These are phyloP conservation scores for Orchesella cincta DNA, from an alignment of 1,140 invertebrate genomes.

Conservation along the genomic window DNA sequence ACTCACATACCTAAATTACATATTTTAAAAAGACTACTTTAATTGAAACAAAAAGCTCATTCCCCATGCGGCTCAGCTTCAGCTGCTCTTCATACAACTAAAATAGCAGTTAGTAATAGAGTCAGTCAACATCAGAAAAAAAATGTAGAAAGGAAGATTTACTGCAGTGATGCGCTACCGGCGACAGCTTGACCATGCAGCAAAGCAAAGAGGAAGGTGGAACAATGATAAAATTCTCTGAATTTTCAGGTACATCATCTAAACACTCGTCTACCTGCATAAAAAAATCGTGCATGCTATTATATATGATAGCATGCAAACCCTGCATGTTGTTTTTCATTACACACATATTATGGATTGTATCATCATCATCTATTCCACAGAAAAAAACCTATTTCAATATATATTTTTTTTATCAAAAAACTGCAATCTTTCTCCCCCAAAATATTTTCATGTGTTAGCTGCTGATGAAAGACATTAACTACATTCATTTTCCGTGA, in stretches of 20 bases:
- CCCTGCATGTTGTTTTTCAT: too few relatives aligned
- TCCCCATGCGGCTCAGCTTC: too few relatives aligned
- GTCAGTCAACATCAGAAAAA: background rate
- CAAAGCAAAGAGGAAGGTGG: background rate
- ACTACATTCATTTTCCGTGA: too few relatives aligned
- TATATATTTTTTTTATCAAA: background rate
- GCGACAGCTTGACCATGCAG: constrained; percentile 22
- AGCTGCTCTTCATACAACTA: background rate
- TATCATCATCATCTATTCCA: background rate
- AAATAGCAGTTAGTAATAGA: constrained; percentile 19
- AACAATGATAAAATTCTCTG: constrained; percentile 17
- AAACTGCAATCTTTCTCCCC: too few relatives aligned
- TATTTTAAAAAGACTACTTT: too few relatives aligned
- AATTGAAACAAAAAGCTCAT: too few relatives aligned
- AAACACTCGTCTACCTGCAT: background rate
- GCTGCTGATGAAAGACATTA: too few relatives aligned
- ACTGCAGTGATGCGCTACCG: constrained; percentile 10
- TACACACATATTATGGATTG: too few relatives aligned
- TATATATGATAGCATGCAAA: too few relatives aligned
- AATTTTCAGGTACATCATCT: constrained; percentile 25
- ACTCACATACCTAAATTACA: too few relatives aligned
- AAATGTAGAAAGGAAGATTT: constrained; percentile 8
- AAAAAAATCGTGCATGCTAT: background rate
- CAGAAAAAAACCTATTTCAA: background rate
- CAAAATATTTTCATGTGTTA: too few relatives aligned